Evolutionary conservation across 2,888 invertebrate genomes (phyloP).

Genomic region (Nomada ferruginata): DNA sequence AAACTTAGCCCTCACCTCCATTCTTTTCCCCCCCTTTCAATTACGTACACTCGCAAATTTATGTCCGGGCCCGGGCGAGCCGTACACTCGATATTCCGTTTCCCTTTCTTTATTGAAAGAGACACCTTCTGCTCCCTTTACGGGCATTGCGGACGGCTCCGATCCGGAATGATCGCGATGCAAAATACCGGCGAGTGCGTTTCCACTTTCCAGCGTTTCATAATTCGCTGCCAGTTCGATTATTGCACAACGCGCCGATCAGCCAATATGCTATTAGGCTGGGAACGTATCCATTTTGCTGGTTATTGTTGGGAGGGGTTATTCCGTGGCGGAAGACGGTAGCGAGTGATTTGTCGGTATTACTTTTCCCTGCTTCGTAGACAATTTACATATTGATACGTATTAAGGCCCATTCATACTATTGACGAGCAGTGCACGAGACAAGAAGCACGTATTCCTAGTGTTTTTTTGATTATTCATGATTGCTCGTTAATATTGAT

Average conservation of each 20-base stretch:
- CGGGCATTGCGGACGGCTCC: conserved; percentile 40
- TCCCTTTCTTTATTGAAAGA: conserved; percentile 74
- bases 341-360: too few relatives aligned
- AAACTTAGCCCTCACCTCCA: conserved; percentile 10
- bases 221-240: conserved; percentile 26
- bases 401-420: too few relatives aligned
- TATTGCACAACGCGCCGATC: conserved; percentile 1
- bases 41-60: conserved; percentile 83
- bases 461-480: too few relatives aligned
- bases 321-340: too few relatives aligned
- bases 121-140: conserved; percentile 61
- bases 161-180: conserved; percentile 62
- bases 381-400: too few relatives aligned
- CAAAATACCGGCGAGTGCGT: conserved; percentile 42
- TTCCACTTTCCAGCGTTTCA: conserved; percentile 27
- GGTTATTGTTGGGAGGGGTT: not conserved
- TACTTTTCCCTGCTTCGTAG: too few relatives aligned
- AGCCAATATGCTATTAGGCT: conserved; percentile 5
- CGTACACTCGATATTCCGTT: conserved; percentile 79
- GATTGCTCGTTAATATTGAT: too few relatives aligned
- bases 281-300: not conserved
- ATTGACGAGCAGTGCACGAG: too few relatives aligned
- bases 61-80: conserved; percentile 76
- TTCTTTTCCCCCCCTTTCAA: conserved; percentile 81
- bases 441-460: too few relatives aligned